Percentiles rank a stretch among this genome's conserved stretches.
Evolutionary conservation across 2,888 invertebrate genomes (phyloP).

Genomic region (Buathra laborator): DNA sequence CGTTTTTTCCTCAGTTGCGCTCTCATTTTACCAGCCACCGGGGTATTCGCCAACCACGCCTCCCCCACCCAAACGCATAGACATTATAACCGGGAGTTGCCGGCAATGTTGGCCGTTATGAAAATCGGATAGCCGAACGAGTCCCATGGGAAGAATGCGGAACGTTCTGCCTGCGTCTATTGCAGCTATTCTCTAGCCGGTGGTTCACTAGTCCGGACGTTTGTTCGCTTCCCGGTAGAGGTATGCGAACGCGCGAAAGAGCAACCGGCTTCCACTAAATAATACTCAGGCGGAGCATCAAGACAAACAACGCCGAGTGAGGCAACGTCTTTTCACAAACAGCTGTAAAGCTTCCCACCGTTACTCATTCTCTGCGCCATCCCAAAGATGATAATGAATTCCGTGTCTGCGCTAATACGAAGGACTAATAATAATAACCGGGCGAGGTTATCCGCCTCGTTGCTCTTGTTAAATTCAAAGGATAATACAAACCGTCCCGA

Average conservation of each 20-base stretch:
- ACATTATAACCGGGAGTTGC: constrained; percentile 52
- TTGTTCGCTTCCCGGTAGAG: constrained; percentile 2
- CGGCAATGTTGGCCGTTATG: constrained; percentile 71
- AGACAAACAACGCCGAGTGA: constrained; percentile 42
- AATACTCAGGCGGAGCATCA: constrained; percentile 60
- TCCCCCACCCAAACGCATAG: constrained; percentile 6
- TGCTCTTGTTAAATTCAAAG: constrained; percentile 59
- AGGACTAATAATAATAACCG: constrained; percentile 62
- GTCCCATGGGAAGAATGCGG: constrained; percentile 59
- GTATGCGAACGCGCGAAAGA: neutral
- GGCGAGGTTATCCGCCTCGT: constrained; percentile 45
- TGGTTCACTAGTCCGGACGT: constrained; percentile 31
- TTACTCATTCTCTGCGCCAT: constrained; percentile 37
- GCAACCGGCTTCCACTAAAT: constrained; percentile 58
- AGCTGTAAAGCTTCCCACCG: constrained; percentile 66
- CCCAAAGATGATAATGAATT: constrained; percentile 65
- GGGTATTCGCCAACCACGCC: neutral
- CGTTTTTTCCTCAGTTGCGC: neutral
- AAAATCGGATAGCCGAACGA: constrained; percentile 71
- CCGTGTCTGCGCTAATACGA: constrained; percentile 64
- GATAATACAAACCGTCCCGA: constrained; percentile 40
- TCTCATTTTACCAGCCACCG: constrained; percentile 11
- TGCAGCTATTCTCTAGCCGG: neutral
- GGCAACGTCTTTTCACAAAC: constrained; percentile 51
- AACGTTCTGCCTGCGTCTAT: constrained; percentile 16